Base-by-base conservation (phyloP, 2,888 invertebrate species). In the Rhaphigaster nebulosa region DNA sequence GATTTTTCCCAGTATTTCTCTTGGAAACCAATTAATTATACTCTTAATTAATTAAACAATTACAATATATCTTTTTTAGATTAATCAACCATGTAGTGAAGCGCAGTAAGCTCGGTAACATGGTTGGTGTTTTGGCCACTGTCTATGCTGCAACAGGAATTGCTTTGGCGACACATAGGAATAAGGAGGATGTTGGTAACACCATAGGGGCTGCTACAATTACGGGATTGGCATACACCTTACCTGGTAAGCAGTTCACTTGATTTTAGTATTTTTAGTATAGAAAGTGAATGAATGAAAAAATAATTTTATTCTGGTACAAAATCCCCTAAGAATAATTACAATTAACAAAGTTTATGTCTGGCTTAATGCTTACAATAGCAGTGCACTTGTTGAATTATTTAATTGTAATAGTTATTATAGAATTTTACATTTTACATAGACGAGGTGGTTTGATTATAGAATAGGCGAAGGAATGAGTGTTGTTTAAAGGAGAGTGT, bases 71-170 rank as follows among this genome's bases (percentile, higher is more conserved):
- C 0, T 38, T 50, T 88, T 88, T 50, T 50, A 88, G 88, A 38
- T 38, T 88, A 56, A 56, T 88, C 56, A 88, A 88, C 88, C 88
- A 88, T 50, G n/a, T 88, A 26, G 88, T 88, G 34, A 88, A 88
- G 34, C 54, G 88, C 23, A 88, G 88, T 29, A 88, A 88, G 23
- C 88, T 88, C 5, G 88, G 88, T 5, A 88, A 88, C 6, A 88
- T 54, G 54, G 54, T 88, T 34, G 88, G 88, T 4, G 60, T 88
- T 29, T 88, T 88, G 88, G 88, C 88, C 20, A 54, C 60, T 26
- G 54, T 88, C 56, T 88, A 88, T 56, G 88, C 88, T 34, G 88
- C 54, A 1, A 38, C 88, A 50, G 88, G 88, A 60, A 41, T 88
- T 23, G 56, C 88, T 52, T n/a, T 88, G 52, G 54, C 88, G 4